Evolutionary conservation across 2,888 invertebrate genomes (phyloP).

Genomic region (Abscondita cerata): DNA sequence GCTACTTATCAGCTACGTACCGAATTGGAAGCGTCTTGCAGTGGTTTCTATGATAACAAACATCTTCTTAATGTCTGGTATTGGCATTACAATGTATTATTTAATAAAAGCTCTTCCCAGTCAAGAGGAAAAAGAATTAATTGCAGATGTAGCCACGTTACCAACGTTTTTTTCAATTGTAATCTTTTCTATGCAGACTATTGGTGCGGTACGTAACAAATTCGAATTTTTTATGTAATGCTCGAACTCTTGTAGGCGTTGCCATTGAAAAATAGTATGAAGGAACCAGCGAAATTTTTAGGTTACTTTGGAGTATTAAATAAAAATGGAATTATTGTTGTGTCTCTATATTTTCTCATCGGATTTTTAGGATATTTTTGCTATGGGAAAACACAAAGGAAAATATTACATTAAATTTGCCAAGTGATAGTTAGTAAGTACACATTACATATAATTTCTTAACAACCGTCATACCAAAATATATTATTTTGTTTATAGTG

Average conservation of each 20-base stretch:
- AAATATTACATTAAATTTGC: conserved; percentile 87
- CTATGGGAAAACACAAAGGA: conserved; percentile 75
- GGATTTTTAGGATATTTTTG: conserved; percentile 92
- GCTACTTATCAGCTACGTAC: conserved; percentile 83
- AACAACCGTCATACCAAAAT: not conserved
- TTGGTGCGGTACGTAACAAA: conserved; percentile 70
- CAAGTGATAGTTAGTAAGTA: conserved; percentile 51
- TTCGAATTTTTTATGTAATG: no score
- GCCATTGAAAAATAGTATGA: conserved; percentile 95
- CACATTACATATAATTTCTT: not conserved
- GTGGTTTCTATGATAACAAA: conserved; percentile 95
- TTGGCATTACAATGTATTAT: conserved; percentile 90
- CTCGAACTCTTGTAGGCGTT: conserved; percentile 77
- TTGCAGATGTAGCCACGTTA: conserved; percentile 62
- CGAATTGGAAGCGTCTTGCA: conserved; percentile 88
- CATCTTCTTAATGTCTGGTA: conserved; percentile 83
- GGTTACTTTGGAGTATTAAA: conserved; percentile 88
- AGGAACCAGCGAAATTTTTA: conserved; percentile 79
- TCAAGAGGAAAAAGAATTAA: conserved; percentile 55
- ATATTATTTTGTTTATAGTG: conserved; percentile 63
- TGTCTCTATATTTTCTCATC: conserved; percentile 83
- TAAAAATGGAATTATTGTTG: conserved; percentile 88
- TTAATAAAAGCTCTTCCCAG: conserved; percentile 71
- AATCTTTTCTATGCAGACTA: conserved; percentile 98
- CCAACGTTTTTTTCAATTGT: conserved; percentile 95